These are phyloP conservation scores for Drosophila bifasciata DNA, from an alignment of 1,140 invertebrate genomes.

Conservation along the genomic window DNA sequence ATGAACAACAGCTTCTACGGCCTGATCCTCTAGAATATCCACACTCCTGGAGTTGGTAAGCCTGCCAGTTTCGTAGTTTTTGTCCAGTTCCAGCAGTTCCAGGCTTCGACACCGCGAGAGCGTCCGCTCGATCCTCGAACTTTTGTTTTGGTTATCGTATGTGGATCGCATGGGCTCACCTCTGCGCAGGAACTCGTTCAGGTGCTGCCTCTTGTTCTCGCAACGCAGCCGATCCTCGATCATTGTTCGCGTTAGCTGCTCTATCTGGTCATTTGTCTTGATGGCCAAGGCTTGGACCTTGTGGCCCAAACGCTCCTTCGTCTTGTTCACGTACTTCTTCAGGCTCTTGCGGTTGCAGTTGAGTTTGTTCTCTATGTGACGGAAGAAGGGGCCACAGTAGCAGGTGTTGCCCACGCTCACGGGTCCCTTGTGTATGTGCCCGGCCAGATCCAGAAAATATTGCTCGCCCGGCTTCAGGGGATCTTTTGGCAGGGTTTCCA, in stretches of 20 bases:
- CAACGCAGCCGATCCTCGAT: conserved; percentile 87
- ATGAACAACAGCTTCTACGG: conserved; percentile 62
- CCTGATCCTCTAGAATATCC: conserved; percentile 60
- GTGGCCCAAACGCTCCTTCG: conserved; percentile 92
- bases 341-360: conserved; percentile 94
- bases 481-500: conserved; percentile 93
- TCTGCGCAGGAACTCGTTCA: conserved; percentile 86
- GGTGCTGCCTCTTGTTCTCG: conserved; percentile 87
- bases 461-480: conserved; percentile 95
- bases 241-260: conserved; percentile 88
- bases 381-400: conserved; percentile 91
- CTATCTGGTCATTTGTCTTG: conserved; percentile 90
- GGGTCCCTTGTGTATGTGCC: conserved; percentile 97
- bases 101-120: conserved; percentile 87
- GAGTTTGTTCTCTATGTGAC: conserved; percentile 93
- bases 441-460: conserved; percentile 97
- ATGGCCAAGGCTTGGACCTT: conserved; percentile 93
- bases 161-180: conserved; percentile 67
- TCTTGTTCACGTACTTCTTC: conserved; percentile 92
- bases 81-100: conserved; percentile 87
- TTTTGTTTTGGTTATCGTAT: conserved; percentile 85
- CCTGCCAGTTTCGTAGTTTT: conserved; percentile 76
- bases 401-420: conserved; percentile 93
- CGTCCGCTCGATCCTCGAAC: conserved; percentile 85
- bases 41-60: conserved; percentile 79